Percentiles rank a stretch among this genome's conserved stretches.
Conservation (phyloP, 2,888 invertebrate species). For the Archips xylosteana region DNA sequence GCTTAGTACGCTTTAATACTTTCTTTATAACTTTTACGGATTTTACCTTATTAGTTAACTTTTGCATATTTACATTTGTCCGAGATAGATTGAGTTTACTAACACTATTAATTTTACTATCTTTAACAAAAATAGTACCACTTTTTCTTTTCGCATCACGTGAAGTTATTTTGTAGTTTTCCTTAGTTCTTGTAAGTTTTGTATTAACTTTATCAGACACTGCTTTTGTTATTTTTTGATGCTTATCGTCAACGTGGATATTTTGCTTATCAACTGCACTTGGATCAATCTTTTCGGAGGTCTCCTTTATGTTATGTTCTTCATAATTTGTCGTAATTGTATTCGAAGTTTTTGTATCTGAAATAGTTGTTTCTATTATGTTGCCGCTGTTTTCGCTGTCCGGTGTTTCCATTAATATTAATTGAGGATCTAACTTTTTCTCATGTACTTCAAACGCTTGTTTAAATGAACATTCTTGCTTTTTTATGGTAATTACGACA, state of each 20-base stretch:
- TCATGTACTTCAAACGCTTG: not conserved
- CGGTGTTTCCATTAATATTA: not conserved
- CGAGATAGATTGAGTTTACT: not conserved
- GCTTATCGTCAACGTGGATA: not conserved
- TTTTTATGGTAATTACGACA: not conserved
- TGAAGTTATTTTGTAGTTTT: not conserved
- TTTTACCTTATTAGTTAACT: not conserved
- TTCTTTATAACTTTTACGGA: not conserved
- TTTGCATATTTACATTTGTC: not conserved
- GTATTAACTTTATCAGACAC: not conserved
- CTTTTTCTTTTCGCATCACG: not conserved
- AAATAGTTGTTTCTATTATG: not conserved
- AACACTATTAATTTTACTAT: not conserved
- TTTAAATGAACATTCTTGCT: not conserved
- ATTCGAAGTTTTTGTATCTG: not conserved
- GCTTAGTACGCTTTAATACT: not conserved
- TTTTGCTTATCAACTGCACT: not conserved
- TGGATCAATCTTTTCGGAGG: not conserved
- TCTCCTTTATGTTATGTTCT: not conserved
- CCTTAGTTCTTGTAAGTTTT: not conserved
- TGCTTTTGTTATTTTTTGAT: not conserved
- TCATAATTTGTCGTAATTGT: not conserved
- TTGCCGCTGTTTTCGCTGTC: not conserved
- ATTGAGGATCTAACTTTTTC: not conserved
- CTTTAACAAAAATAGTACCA: not conserved